A percentile compares a stretch with the other conserved stretches of the same genome.
phyloP scores from a whole-genome alignment of 2,888 invertebrate genomes.

The Megalurothrips usitatus region DNA sequence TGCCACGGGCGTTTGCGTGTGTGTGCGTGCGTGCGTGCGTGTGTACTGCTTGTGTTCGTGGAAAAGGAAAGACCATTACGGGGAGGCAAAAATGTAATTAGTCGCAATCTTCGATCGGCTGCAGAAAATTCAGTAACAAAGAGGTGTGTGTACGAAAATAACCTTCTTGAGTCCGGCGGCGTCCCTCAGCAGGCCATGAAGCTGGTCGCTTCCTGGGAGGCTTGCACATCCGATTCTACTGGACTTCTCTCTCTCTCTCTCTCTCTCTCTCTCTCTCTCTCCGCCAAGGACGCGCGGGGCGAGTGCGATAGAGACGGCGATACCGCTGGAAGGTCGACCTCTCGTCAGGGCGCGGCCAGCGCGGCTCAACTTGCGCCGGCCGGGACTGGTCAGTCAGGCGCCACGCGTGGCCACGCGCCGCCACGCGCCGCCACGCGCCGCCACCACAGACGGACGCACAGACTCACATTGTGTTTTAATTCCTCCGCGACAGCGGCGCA shows the following conservation, averaged over 20 bases:
- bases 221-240: too few species aligned
- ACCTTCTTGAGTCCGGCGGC: too few species aligned
- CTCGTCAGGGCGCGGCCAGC: background rate
- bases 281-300: too few species aligned
- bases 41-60: conserved; percentile 28
- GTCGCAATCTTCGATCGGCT: too few species aligned
- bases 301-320: background rate
- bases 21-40: background rate
- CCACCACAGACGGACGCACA: background rate
- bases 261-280: too few species aligned
- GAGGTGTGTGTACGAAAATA: too few species aligned
- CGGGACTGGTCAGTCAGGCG: background rate
- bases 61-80: too few species aligned
- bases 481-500: background rate
- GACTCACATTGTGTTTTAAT: background rate
- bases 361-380: background rate
- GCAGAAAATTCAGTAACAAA: too few species aligned
- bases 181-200: background rate
- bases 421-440: background rate
- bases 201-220: background rate
- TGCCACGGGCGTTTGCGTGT: background rate
- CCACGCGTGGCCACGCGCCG: background rate
- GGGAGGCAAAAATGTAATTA: too few species aligned
- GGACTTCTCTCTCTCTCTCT: too few species aligned
- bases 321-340: background rate